Base-by-base conservation (phyloP, 2,797 vertebrate genomes). In the Prunella strophiata region DNA sequence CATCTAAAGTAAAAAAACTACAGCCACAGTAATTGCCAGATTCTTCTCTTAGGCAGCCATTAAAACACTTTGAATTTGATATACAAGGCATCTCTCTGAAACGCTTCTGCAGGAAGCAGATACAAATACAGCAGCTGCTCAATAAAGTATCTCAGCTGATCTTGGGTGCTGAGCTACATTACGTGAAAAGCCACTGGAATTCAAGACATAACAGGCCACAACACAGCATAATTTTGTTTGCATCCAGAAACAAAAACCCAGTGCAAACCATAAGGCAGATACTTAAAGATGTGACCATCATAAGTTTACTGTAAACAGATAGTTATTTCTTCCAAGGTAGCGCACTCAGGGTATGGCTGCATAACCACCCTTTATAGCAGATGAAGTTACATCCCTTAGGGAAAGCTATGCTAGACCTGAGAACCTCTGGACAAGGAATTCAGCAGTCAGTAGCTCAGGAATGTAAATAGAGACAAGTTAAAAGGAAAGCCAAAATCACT, bases 381-480 rank as follows among this genome's bases (percentile, higher is more conserved):
- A 95, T 95, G 95, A 96, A 91, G 90, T 96, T 95, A 95, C 96
- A 96, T 58, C 88, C 94, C 91, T 87, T 74, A 94, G 96, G 88
- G 90, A 96, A 90, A 91, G 88, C 83, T 91, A 77, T 45, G 34
- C 61, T 40, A 93, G 81, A 92, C 77, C 83, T 45, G 68, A 83
- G 74, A 91, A 94, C 57, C 68, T 83, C 65, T 83, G 91, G 91
- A 89, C 90, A 77, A 93, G 80, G 77, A 94, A 96, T 96, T 92
- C 83, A 72, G 79, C 89, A 87, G 94, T 34, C 72, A 65, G 57
- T 50, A 89, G 71, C 86, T 95, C 72, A 94, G 94, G 95, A 96
- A 97, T 96, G 91, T 96, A 95, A 97, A 95, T 83, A 94, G 1
- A 94, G 80, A 65, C 50, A 85, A 93, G 61, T 77, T 94, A 87